Evolutionary conservation across 2,113 vertebrate species (phyloP), one percentile per base, ranked within the genome.

Genomic region (Campylorhamphus procurvoides): DNA sequence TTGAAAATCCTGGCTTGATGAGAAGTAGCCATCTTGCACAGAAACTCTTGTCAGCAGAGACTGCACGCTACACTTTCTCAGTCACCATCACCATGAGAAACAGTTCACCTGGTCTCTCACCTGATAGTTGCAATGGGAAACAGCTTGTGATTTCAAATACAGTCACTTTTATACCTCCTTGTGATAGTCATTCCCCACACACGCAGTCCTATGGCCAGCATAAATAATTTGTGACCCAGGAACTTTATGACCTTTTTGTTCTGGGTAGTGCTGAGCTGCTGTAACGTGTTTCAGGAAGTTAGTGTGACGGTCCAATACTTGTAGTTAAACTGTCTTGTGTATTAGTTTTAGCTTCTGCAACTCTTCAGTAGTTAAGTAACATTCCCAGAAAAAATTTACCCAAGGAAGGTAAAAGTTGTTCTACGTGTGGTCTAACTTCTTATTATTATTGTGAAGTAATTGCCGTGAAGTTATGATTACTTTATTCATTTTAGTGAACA

Each of bases 161-260:
- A 46, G 19, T 64, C 6, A 4, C 42, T 89, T 77, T 29, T 72
- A 18, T 53, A 13, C 31, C 44, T 84, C 12, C 15, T 37, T 46
- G 56, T 88, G 33, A 10, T 68, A 56, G 25, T 40, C 28, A 10
- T 53, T 83, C 24, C 37, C 7, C 27, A 11, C 35, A 23, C n/a
- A 2, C 7, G 2, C 1, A 14, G 0, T 79, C 49, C 64, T 72
- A 22, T 5, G 28, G 33, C 20, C 72, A 52, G 27, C 6, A 1
- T 17, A n/a, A 90, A 18, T 83, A 40, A 59, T 46, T 37, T 49
- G 31, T 84, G 82, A 55, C 17, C n/a, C 14, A 2, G 67, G 49
- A 68, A 8, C 24, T 80, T 68, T 73, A 25, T 86, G 60, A 74
- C 31, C 35, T 76, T 62, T 17, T 25, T 53, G 25, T 49, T 71